Evolutionary conservation across 2,888 invertebrate species (phyloP).

Genomic region (Megaustenia siamemsis): DNA sequence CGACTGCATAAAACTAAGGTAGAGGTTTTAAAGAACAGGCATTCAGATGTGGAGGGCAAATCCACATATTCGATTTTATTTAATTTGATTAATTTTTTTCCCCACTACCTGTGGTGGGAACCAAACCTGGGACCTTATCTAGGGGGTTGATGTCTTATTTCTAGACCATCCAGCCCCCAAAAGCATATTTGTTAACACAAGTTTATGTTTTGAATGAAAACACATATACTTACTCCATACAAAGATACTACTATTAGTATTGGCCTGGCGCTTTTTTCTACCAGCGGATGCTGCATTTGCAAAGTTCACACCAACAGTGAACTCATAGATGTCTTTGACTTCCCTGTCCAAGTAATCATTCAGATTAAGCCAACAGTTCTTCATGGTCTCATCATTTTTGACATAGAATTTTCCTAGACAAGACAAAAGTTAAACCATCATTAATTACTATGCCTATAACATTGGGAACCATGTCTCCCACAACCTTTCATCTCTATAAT

Average conservation of each 20-base stretch:
- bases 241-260: background rate
- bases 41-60: too few species aligned
- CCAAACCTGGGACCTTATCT: too few species aligned
- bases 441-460: too few species aligned
- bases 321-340: slow-evolving; percentile 84
- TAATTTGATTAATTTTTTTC: too few species aligned
- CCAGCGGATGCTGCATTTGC: background rate
- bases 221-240: slow-evolving; percentile 28
- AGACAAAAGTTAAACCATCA: background rate
- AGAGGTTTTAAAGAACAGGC: too few species aligned
- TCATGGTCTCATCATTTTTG: slow-evolving; percentile 60
- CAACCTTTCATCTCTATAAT: too few species aligned
- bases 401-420: slow-evolving; percentile 35
- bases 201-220: background rate
- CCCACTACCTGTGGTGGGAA: too few species aligned
- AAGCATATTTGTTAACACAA: background rate
- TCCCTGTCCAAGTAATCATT: slow-evolving; percentile 87
- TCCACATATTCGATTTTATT: too few species aligned
- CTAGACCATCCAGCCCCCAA: too few species aligned
- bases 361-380: slow-evolving; percentile 90
- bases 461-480: too few species aligned
- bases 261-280: slow-evolving; percentile 55
- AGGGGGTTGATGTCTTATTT: too few species aligned
- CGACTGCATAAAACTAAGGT: too few species aligned
- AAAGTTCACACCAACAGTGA: slow-evolving; percentile 47